phyloP scores from a whole-genome alignment of 2,113 vertebrate genomes.

The Mesocricetus auratus region DNA sequence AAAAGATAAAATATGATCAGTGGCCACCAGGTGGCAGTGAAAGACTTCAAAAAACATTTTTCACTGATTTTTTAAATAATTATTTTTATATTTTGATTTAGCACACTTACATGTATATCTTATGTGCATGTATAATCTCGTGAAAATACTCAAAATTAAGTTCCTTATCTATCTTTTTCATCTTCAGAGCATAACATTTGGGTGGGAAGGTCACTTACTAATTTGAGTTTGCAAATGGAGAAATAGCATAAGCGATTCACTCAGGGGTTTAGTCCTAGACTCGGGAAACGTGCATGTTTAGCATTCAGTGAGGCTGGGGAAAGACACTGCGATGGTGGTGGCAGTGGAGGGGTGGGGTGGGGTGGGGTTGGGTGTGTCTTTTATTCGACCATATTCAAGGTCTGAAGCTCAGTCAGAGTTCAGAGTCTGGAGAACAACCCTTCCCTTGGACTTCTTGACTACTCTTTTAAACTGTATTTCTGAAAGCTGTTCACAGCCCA shows the following conservation, averaged over 20 bases:
- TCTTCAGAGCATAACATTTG: neutral
- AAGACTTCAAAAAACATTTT: neutral
- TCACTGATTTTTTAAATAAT: neutral
- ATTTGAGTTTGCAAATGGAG: neutral
- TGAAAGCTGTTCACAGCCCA: neutral
- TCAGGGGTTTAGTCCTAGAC: neutral
- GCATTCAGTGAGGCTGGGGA: neutral
- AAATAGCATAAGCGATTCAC: neutral
- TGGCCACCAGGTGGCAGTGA: slow-evolving; percentile 77
- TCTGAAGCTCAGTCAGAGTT: neutral
- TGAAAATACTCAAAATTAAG: neutral
- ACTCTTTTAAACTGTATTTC: too few species aligned
- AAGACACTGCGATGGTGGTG: neutral
- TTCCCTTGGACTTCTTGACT: neutral
- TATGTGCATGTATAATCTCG: neutral
- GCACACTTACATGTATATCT: neutral
- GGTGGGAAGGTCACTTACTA: neutral
- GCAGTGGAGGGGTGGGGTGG: neutral
- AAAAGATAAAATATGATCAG: neutral
- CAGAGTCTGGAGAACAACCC: neutral
- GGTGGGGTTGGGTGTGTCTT: neutral
- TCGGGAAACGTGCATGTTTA: neutral
- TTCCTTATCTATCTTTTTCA: neutral
- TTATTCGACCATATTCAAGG: neutral
- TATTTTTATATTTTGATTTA: neutral